Conservation (phyloP, 2,888 invertebrate genomes). For the Crepidodera aurea region DNA sequence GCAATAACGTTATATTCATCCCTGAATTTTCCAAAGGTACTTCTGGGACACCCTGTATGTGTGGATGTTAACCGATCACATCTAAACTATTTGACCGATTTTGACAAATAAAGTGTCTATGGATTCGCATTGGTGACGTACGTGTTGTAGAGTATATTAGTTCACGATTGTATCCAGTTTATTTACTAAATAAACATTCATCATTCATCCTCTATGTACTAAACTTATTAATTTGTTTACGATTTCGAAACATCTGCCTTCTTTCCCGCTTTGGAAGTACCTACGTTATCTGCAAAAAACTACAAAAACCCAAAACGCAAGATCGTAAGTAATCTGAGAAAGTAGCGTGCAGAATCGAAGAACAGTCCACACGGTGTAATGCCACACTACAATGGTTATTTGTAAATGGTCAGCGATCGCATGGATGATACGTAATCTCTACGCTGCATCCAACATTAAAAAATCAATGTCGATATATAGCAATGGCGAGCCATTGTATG, state of each 20-base stretch:
- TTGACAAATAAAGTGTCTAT: too few relatives aligned
- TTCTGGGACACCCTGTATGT: too few relatives aligned
- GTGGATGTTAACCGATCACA: too few relatives aligned
- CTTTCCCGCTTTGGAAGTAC: neutral
- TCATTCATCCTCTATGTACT: too few relatives aligned
- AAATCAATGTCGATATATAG: conserved; percentile 58
- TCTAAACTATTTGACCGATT: too few relatives aligned
- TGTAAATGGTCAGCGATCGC: conserved; percentile 59
- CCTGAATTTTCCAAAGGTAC: too few relatives aligned
- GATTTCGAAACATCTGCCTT: neutral
- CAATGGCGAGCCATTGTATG: conserved; percentile 56
- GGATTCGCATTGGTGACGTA: too few relatives aligned
- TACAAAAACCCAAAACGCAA: conserved; percentile 9
- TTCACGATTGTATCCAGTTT: too few relatives aligned
- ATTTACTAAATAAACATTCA: too few relatives aligned
- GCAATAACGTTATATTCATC: too few relatives aligned
- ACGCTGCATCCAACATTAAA: conserved; percentile 58
- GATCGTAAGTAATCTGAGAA: conserved; percentile 26
- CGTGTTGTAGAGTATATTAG: too few relatives aligned
- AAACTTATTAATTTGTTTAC: neutral
- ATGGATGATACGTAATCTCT: conserved; percentile 58
- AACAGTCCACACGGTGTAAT: conserved; percentile 27
- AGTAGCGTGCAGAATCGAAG: conserved; percentile 21
- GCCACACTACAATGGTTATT: conserved; percentile 56
- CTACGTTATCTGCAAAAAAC: conserved; percentile 5